Conservation (phyloP, 2,888 invertebrate genomes). For the Colostygia pectinataria region DNA sequence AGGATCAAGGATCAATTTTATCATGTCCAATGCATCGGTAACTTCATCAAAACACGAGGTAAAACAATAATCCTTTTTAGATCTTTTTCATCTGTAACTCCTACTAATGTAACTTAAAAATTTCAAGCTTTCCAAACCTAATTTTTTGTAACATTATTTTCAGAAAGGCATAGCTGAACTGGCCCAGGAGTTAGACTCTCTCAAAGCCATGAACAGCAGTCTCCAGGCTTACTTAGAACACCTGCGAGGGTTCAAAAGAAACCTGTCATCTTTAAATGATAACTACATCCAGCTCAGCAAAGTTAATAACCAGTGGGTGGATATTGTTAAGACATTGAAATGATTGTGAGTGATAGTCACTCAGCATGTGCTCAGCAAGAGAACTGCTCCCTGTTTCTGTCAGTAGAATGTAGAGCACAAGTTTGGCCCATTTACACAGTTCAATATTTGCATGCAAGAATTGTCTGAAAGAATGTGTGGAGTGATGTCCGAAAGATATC, state of each 20-base stretch:
- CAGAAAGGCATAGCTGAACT: conserved; percentile 56
- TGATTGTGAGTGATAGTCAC: conserved; percentile 13
- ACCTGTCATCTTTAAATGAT: conserved; percentile 48
- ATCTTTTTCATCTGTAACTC: too few species aligned
- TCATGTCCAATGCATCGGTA: conserved; percentile 31
- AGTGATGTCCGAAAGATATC: too few species aligned
- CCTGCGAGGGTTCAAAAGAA: conserved; percentile 53
- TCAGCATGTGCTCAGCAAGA: too few species aligned
- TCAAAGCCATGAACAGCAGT: conserved; percentile 55
- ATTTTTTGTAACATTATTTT: conserved; percentile 20
- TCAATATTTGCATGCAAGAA: too few species aligned
- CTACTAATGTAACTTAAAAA: too few species aligned
- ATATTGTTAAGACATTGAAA: conserved; percentile 41
- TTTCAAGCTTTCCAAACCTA: too few species aligned
- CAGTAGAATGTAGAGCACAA: too few species aligned
- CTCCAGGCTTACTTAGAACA: conserved; percentile 57
- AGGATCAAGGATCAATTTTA: background rate
- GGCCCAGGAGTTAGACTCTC: conserved; percentile 58
- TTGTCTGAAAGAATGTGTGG: too few species aligned
- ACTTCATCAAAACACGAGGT: conserved; percentile 33
- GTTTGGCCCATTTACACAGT: too few species aligned
- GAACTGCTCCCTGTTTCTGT: too few species aligned
- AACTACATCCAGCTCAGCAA: conserved; percentile 59
- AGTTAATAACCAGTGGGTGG: conserved; percentile 63
- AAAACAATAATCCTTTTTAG: background rate